Percentiles rank a stretch among this genome's conserved stretches.
Evolutionary conservation across 2,888 invertebrate genomes (phyloP).

Genomic region (Clistopyga incitator): DNA sequence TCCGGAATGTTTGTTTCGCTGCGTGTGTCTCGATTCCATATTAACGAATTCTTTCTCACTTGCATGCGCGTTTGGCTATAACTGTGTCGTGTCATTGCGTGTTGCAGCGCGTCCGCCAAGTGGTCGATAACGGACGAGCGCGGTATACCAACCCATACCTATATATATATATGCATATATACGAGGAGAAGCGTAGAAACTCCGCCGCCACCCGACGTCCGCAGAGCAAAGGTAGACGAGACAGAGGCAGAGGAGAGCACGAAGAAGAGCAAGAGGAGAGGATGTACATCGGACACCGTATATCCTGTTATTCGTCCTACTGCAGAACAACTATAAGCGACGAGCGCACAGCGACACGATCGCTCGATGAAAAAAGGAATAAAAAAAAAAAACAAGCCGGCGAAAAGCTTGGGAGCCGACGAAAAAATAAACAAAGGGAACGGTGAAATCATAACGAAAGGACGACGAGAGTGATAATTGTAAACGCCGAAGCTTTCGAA

Average conservation of each 20-base stretch:
- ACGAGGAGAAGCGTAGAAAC: conserved; percentile 38
- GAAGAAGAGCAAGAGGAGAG: conserved; percentile 73
- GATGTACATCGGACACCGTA: conserved; percentile 84
- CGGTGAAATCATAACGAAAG: not conserved
- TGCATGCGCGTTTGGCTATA: not conserved
- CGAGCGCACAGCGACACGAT: conserved; percentile 51
- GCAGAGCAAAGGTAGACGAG: conserved; percentile 41
- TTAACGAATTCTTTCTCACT: conserved; percentile 10
- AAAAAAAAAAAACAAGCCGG: too few species aligned
- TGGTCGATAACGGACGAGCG: conserved; percentile 80
- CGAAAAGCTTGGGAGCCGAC: not conserved
- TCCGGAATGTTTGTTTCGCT: conserved; percentile 26
- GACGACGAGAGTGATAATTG: not conserved
- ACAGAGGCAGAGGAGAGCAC: conserved; percentile 64
- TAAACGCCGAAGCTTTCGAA: not conserved
- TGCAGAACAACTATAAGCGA: conserved; percentile 70
- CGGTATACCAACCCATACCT: conserved; percentile 8
- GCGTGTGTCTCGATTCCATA: conserved; percentile 53
- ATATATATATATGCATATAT: conserved; percentile 32
- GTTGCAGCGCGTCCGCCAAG: conserved; percentile 73
- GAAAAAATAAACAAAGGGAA: not conserved
- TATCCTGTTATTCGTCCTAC: conserved; percentile 84
- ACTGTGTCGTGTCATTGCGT: conserved; percentile 46
- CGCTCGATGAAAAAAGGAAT: conserved; percentile 52
- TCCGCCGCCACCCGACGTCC: conserved; percentile 52